phyloP scores from a whole-genome alignment of 1,140 invertebrate species.

The Drosophila kurseongensis region DNA sequence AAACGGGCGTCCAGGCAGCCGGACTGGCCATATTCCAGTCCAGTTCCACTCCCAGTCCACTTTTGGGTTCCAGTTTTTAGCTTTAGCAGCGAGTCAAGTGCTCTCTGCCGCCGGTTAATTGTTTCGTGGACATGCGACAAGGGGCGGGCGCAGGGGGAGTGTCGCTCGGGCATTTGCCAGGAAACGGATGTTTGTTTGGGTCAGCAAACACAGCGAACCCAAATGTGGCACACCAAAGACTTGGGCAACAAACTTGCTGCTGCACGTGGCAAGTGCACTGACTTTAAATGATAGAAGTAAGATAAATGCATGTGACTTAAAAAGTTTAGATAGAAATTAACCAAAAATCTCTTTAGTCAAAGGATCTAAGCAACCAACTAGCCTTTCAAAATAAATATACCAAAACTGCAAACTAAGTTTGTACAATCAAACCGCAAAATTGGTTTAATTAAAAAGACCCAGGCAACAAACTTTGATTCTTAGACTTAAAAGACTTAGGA shows the following conservation, averaged over 20 bases:
- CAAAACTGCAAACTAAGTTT: too few species aligned
- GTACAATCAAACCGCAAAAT: too few species aligned
- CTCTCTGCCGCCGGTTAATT: constrained; percentile 57
- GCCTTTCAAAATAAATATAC: too few species aligned
- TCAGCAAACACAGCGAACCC: constrained; percentile 40
- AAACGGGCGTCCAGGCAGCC: constrained; percentile 44
- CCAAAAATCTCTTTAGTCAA: too few species aligned
- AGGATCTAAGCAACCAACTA: too few species aligned
- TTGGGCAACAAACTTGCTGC: constrained; percentile 15
- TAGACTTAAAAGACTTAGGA: constrained; percentile 53
- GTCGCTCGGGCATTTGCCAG: constrained; percentile 51
- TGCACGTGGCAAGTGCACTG: constrained; percentile 56
- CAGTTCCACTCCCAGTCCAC: constrained; percentile 24
- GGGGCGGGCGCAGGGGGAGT: constrained; percentile 32
- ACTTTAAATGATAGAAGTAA: too few species aligned
- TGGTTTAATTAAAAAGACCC: too few species aligned
- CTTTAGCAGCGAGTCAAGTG: constrained; percentile 37
- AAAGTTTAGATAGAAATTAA: too few species aligned
- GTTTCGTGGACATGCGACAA: constrained; percentile 69
- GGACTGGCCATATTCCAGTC: constrained; percentile 22
- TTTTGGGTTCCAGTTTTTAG: constrained; percentile 18
- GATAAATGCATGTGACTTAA: too few species aligned
- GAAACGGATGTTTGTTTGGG: constrained; percentile 80
- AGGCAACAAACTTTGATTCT: background rate
- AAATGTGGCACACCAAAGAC: constrained; percentile 24